phyloP scores from a whole-genome alignment of 2,888 invertebrate genomes.

The Clanis bilineata region DNA sequence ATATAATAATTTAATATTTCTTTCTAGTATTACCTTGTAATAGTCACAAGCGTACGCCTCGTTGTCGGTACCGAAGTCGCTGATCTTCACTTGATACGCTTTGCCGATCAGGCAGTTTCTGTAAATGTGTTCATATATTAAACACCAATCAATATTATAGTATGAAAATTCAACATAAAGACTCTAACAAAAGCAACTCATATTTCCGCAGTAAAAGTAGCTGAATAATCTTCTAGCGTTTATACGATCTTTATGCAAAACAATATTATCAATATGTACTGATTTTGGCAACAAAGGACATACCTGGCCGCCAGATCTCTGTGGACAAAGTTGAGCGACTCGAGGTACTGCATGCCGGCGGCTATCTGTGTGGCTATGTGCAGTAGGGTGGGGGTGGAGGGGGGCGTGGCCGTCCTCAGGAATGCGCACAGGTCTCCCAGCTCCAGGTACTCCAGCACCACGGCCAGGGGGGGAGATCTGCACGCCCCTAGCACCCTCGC shows the following conservation, averaged over 20 bases:
- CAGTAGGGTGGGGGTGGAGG: constrained; percentile 85
- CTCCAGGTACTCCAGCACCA: constrained; percentile 92
- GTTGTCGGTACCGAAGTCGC: constrained; percentile 93
- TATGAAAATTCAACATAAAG: neutral
- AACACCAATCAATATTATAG: neutral
- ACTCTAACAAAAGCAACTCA: too few relatives aligned
- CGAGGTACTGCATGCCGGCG: constrained; percentile 94
- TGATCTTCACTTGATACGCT: constrained; percentile 90
- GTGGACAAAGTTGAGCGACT: constrained; percentile 94
- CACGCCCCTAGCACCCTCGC: constrained; percentile 90
- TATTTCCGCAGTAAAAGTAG: too few relatives aligned
- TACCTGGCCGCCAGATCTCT: constrained; percentile 92
- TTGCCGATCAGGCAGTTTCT: constrained; percentile 94
- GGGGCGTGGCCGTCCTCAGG: constrained; percentile 87
- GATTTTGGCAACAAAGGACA: constrained; percentile 26
- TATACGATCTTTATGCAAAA: too few relatives aligned
- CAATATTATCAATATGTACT: too few relatives aligned
- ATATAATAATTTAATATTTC: neutral
- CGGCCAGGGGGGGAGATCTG: constrained; percentile 88
- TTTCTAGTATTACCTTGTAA: constrained; percentile 80
- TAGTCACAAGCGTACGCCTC: constrained; percentile 91
- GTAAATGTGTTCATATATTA: constrained; percentile 31
- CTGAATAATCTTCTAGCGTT: too few relatives aligned
- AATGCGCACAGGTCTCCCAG: constrained; percentile 92
- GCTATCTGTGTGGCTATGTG: constrained; percentile 94